These are phyloP conservation scores for Drosophila mimetica DNA, from an alignment of 2,888 invertebrate species.

Conservation along the genomic window DNA sequence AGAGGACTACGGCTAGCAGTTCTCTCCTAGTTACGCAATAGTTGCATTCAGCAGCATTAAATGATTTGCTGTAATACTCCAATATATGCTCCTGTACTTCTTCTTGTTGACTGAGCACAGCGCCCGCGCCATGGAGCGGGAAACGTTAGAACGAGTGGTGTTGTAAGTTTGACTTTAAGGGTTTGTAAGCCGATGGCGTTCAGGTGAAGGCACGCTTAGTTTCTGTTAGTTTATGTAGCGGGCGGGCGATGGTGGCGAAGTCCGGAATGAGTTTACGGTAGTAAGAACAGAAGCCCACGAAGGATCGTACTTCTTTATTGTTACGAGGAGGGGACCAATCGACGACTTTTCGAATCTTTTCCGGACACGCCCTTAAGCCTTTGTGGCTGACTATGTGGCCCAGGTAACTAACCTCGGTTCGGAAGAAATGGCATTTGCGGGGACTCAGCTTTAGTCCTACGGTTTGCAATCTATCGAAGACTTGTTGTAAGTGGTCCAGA, in stretches of 20 bases:
- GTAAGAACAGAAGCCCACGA: neutral
- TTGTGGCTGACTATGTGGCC: neutral
- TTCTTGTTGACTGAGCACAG: slow-evolving; percentile 3
- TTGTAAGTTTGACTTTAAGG: neutral
- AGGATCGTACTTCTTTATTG: neutral
- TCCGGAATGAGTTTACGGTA: neutral
- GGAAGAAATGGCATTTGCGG: neutral
- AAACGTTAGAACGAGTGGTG: neutral
- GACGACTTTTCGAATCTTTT: no score
- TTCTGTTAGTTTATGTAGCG: neutral
- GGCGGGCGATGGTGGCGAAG: neutral
- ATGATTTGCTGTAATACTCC: slow-evolving; percentile 4
- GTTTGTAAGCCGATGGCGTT: neutral
- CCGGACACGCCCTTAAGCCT: neutral
- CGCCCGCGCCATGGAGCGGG: neutral
- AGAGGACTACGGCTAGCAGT: neutral
- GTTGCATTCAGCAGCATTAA: neutral
- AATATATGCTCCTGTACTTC: neutral
- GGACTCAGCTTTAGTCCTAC: neutral
- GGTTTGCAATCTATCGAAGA: neutral
- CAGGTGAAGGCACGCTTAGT: neutral
- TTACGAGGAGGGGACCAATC: neutral
- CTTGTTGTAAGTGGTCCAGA: neutral
- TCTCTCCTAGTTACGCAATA: slow-evolving; percentile 13
- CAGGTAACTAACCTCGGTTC: neutral